Evolutionary conservation across 2,113 vertebrate species (phyloP).

Genomic region (Brienomyrus longianalis): DNA sequence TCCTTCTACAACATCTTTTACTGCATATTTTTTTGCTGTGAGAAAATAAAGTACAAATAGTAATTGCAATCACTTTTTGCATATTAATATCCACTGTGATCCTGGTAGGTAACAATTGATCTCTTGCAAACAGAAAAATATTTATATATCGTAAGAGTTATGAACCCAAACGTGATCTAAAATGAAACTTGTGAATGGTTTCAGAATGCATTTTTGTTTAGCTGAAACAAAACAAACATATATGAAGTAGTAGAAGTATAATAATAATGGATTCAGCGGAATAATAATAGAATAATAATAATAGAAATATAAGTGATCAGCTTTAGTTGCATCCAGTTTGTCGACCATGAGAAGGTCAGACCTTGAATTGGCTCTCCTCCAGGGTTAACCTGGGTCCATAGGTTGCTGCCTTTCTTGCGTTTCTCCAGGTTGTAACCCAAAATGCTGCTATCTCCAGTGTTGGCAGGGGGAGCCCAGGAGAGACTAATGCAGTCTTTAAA

Average conservation of each 20-base stretch:
- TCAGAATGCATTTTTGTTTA: not conserved
- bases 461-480: constrained; percentile 65
- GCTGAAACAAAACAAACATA: not conserved
- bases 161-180: not conserved
- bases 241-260: not conserved
- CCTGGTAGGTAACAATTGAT: not conserved
- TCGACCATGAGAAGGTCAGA: constrained; percentile 31
- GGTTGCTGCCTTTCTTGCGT: constrained; percentile 69
- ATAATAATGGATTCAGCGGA: too few species aligned
- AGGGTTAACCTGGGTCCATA: constrained; percentile 65
- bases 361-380: constrained; percentile 60
- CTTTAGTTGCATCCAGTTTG: not conserved
- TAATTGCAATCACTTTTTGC: not conserved
- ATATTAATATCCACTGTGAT: not conserved
- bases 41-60: not conserved
- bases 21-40: constrained; percentile 51
- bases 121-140: not conserved
- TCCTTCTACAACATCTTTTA: constrained; percentile 65
- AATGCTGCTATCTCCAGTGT: constrained; percentile 62
- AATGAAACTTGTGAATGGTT: not conserved
- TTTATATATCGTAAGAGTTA: not conserved
- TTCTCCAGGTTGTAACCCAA: constrained; percentile 79
- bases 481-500: constrained; percentile 67
- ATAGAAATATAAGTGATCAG: not conserved
- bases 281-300: too few species aligned